phyloP scores from a whole-genome alignment of 2,888 invertebrate species.

The Rotaria sp. region DNA sequence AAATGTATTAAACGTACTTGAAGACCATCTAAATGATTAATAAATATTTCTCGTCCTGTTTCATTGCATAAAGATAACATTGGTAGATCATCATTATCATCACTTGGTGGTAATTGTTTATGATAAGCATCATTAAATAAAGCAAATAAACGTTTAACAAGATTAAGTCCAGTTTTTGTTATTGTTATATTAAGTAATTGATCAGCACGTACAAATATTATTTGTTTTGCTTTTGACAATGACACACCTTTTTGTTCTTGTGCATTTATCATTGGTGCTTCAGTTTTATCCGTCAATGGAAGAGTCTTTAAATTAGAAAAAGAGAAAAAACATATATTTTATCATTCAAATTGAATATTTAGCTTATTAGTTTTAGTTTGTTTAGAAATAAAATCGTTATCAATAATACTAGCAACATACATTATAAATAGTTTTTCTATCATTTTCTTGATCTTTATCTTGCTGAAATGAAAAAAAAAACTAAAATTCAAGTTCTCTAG shows the following conservation, averaged over 20 bases:
- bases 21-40: background rate
- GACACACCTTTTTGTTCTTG: background rate
- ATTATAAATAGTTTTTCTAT: background rate
- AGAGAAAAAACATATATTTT: too few species aligned
- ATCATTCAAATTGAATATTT: too few species aligned
- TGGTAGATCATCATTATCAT: background rate
- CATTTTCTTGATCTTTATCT: background rate
- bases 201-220: background rate
- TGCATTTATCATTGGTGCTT: background rate
- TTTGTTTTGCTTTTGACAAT: background rate
- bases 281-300: background rate
- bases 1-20: background rate
- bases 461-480: background rate
- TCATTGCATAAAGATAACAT: background rate
- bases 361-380: too few species aligned
- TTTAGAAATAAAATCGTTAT: background rate
- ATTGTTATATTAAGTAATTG: conserved; percentile 18
- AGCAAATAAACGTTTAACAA: background rate
- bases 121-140: background rate
- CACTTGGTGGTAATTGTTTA: background rate
- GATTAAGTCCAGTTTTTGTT: conserved; percentile 1
- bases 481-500: too few species aligned
- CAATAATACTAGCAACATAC: background rate
- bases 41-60: background rate
- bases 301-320: background rate